Evolutionary conservation across 2,113 vertebrate species (phyloP), one percentile per base, ranked within the genome.

Genomic region (Antigone vipio): DNA sequence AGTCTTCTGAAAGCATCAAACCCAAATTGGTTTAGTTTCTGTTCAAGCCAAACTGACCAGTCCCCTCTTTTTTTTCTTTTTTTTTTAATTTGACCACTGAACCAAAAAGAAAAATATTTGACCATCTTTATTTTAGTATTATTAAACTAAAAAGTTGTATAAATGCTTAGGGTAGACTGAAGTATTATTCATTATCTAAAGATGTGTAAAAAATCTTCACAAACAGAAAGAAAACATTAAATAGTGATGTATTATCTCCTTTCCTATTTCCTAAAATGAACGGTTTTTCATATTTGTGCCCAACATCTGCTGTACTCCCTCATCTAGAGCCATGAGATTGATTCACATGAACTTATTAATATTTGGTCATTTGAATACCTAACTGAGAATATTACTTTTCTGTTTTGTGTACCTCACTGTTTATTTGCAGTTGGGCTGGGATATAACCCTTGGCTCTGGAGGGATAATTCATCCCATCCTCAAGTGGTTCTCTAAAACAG

Each of bases 1-100:
- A 56, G 13, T 27, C 6, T 78, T 91, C 44, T 40, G 6, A 85
- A 93, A 67, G 6, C 8, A 66, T 49, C 42, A 77, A 62, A 49
- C 3, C 5, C 9, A 35, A 74, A 20, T 50, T 0, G 0, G 29
- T 73, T 73, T 27, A 8, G 3, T 38, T 85, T 71, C 24, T 38
- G 3, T 84, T 91, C 40, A 85, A 74, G 15, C 12, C 21, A 78
- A 71, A 29, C 7, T 47, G 17, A 64, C 13, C 11, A 50, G 5
- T 58, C 1, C 1, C 0, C 40, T 12, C 40, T 42, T 42, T 42
- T 42, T 44, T 44, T 44, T 44, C n/a, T 44, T 44, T 0, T 35
- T 55, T 15, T 16, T 50, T 59, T 42, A 5, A 38, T 89, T 78
- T 84, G 9, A 53, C 6, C 6, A 29, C 16, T 17, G 60, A 69